Conservation (phyloP, 2,888 invertebrate species). For the Coleophora flavipennella region DNA sequence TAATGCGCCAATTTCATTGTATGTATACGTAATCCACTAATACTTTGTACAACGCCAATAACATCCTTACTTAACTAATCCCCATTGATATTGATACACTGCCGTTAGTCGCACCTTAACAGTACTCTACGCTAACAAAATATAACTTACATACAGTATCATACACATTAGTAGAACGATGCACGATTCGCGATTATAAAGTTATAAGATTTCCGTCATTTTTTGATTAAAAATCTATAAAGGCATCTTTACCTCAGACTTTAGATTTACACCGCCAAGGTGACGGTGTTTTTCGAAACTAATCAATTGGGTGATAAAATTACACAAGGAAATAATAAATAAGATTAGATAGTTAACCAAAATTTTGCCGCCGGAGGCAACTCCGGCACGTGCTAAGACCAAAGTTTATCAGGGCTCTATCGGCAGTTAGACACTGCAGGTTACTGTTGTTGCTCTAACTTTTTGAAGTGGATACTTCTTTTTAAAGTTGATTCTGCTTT, state of each 20-base stretch:
- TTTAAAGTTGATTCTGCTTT: too few relatives aligned
- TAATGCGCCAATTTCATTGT: conserved; percentile 71
- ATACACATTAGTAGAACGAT: conserved; percentile 60
- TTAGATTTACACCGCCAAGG: conserved; percentile 67
- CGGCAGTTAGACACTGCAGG: background rate
- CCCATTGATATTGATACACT: conserved; percentile 61
- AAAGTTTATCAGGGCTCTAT: background rate
- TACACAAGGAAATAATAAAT: conserved; percentile 57
- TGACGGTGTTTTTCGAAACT: conserved; percentile 61
- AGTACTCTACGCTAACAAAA: conserved; percentile 62
- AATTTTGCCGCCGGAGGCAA: conserved; percentile 12
- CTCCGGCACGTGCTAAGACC: conserved; percentile 8
- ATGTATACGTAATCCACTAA: conserved; percentile 63
- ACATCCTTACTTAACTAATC: conserved; percentile 58
- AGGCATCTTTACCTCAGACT: conserved; percentile 74
- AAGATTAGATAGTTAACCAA: conserved; percentile 61
- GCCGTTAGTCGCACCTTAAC: conserved; percentile 58
- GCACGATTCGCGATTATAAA: conserved; percentile 54
- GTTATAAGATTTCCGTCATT: conserved; percentile 53
- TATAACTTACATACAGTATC: conserved; percentile 60
- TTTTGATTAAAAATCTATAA: conserved; percentile 68
- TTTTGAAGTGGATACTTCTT: conserved; percentile 1
- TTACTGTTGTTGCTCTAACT: background rate
- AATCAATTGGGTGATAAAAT: conserved; percentile 56
- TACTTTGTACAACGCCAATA: conserved; percentile 71